Percentiles rank a stretch among this genome's conserved stretches.
Conservation (phyloP, 2,888 invertebrate species). For the Drosophila eohydei region DNA sequence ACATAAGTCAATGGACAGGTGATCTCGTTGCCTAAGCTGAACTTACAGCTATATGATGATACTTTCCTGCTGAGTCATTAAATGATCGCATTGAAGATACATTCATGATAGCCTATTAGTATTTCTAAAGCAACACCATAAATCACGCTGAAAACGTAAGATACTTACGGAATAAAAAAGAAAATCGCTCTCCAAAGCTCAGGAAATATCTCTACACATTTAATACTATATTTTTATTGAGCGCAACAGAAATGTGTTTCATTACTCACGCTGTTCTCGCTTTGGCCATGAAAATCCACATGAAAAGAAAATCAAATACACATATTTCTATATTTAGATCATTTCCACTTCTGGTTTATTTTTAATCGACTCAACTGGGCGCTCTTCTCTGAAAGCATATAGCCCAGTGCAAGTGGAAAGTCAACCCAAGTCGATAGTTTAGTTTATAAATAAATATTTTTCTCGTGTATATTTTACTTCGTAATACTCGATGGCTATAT, state of each 20-base stretch:
- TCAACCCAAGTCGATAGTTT: background rate
- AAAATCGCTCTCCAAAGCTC: background rate
- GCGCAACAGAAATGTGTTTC: conserved; percentile 46
- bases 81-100: background rate
- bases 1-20: too few species aligned
- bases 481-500: conserved; percentile 36
- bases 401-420: background rate
- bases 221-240: conserved; percentile 50
- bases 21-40: too few species aligned
- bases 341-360: conserved; percentile 35
- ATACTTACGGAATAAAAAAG: background rate
- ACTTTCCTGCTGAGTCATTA: background rate
- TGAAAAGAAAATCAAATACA: conserved; percentile 8
- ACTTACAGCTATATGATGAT: background rate
- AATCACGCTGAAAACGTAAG: background rate
- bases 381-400: background rate
- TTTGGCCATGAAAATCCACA: conserved; percentile 33
- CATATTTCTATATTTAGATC: conserved; percentile 52
- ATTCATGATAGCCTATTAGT: background rate
- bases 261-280: conserved; percentile 20
- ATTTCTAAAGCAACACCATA: background rate
- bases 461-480: conserved; percentile 28
- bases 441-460: background rate
- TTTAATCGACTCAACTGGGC: conserved; percentile 20
- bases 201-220: conserved; percentile 40